Conservation (phyloP, 2,797 vertebrate genomes). For the Philypnodon macrostomus region DNA sequence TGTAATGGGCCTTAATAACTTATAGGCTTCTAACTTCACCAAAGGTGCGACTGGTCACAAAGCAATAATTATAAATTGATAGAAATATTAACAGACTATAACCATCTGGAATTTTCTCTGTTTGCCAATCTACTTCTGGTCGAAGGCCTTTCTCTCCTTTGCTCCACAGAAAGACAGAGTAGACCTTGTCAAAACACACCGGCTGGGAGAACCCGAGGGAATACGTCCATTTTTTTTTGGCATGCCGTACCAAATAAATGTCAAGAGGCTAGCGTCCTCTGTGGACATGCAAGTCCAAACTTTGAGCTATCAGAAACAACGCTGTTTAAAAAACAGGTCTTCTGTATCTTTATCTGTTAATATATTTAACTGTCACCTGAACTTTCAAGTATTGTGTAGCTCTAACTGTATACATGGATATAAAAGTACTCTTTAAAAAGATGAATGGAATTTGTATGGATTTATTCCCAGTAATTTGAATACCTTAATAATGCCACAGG, state of each 20-base stretch:
- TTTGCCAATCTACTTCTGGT: slow-evolving; percentile 8
- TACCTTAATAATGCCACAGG: slow-evolving; percentile 9
- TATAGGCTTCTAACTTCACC: too few relatives aligned
- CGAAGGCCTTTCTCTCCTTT: slow-evolving; percentile 33
- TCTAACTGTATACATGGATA: slow-evolving; percentile 23
- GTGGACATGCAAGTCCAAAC: slow-evolving; percentile 36
- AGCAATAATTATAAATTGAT: too few relatives aligned
- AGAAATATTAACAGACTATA: background rate
- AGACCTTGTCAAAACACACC: slow-evolving; percentile 49
- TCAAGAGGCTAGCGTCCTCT: slow-evolving; percentile 44
- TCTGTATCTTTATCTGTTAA: slow-evolving; percentile 7
- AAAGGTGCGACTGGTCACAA: too few relatives aligned
- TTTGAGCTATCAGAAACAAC: slow-evolving; percentile 14
- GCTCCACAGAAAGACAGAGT: slow-evolving; percentile 28
- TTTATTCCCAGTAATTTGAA: too few relatives aligned
- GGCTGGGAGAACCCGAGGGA: slow-evolving; percentile 38
- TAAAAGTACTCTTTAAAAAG: too few relatives aligned
- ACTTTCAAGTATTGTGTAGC: slow-evolving; percentile 33
- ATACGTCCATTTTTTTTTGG: slow-evolving; percentile 44
- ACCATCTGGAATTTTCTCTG: slow-evolving; percentile 13
- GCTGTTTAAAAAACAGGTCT: background rate
- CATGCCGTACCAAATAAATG: slow-evolving; percentile 47
- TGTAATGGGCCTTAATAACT: too few relatives aligned
- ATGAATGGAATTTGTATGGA: too few relatives aligned
- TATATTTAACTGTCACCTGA: slow-evolving; percentile 7